phyloP scores from a whole-genome alignment of 23 tunicate genomes.

The Trididemnum clinides region DNA sequence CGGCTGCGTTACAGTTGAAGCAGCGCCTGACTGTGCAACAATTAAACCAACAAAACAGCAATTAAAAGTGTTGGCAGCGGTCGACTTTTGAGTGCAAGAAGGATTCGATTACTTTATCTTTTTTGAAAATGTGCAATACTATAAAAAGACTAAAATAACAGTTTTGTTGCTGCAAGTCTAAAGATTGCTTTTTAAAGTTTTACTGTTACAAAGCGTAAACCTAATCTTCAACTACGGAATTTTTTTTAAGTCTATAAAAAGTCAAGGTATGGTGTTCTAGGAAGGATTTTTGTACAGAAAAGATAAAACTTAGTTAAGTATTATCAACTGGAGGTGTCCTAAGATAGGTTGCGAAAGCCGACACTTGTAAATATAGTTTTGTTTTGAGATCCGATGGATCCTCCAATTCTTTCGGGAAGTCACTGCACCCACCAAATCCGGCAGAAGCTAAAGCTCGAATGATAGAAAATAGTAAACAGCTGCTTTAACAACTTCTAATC shows the following conservation, averaged over 20 bases:
- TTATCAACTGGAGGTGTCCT: no score
- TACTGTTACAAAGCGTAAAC: neutral
- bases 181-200: neutral
- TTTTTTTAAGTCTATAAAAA: neutral
- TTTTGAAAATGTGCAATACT: neutral
- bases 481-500: neutral
- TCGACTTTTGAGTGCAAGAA: neutral
- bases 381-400: neutral
- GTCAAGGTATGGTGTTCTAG: neutral
- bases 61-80: neutral
- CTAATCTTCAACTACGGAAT: neutral
- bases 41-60: neutral
- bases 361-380: neutral
- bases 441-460: neutral
- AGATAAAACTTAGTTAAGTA: neutral
- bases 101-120: neutral
- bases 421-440: neutral
- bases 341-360: neutral
- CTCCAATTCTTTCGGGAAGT: no score
- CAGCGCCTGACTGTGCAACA: neutral
- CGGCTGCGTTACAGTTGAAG: neutral
- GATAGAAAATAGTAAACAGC: conserved; percentile 3
- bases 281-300: conserved; percentile 3
- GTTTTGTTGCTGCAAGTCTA: neutral
- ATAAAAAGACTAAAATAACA: neutral